Conservation (phyloP, 2,113 vertebrate genomes). For the Tretioscincus oriximinensis region DNA sequence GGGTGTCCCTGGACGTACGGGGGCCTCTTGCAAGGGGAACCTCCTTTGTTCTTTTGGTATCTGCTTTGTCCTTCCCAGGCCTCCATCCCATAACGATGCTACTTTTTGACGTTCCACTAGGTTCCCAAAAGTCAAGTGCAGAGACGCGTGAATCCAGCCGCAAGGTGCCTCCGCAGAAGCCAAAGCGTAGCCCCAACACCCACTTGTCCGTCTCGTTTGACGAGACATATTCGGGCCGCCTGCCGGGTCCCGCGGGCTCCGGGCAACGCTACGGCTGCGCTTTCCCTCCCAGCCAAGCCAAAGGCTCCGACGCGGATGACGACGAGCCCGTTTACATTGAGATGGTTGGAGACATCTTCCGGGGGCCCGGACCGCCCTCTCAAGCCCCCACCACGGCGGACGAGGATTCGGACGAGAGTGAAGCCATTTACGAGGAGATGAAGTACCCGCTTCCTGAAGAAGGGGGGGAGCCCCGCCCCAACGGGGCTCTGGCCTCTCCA, state of each 20-base stretch:
- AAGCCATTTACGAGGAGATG: conserved; percentile 95
- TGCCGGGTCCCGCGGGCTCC: conserved; percentile 55
- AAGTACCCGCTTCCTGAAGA: conserved; percentile 84
- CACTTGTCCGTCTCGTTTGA: conserved; percentile 82
- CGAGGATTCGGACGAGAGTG: conserved; percentile 86
- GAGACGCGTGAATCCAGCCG: conserved; percentile 73
- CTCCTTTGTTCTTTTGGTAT: not conserved
- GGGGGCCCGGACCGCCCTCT: conserved; percentile 58
- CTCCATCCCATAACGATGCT: no score
- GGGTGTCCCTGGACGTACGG: not conserved
- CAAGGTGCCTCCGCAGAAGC: conserved; percentile 87
- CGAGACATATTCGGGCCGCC: conserved; percentile 49
- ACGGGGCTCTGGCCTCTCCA: not conserved
- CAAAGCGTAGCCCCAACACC: conserved; percentile 87
- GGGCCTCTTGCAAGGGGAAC: not conserved
- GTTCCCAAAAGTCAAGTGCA: conserved; percentile 81
- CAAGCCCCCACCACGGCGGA: conserved; percentile 39
- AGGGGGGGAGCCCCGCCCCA: conserved; percentile 39
- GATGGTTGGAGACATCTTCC: conserved; percentile 89
- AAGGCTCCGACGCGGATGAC: conserved; percentile 68
- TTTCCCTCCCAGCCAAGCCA: conserved; percentile 67
- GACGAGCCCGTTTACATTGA: conserved; percentile 92
- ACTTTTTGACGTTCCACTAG: conserved; percentile 22
- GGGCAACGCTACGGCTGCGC: conserved; percentile 62
- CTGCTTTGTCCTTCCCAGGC: not conserved